Percentiles rank a stretch among this genome's conserved stretches.
Conservation (phyloP, 2,888 invertebrate species). For the Conomelus anceps region DNA sequence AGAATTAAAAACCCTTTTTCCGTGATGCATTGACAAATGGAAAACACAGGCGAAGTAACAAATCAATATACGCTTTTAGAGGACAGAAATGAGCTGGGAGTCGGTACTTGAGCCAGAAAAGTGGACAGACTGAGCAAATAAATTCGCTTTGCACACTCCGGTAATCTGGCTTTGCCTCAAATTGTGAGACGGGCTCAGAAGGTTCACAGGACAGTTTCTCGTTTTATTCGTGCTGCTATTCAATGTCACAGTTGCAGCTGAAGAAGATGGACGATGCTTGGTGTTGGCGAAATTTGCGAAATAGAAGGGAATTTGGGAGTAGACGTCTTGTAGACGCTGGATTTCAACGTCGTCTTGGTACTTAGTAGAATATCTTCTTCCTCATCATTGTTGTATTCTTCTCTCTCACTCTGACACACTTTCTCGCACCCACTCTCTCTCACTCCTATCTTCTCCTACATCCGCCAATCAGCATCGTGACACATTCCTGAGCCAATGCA, state of each 20-base stretch:
- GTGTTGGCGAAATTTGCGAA: not conserved
- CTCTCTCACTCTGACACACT: too few species aligned
- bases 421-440: not conserved
- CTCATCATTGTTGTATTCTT: not conserved
- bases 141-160: not conserved
- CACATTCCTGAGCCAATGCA: not conserved
- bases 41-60: not conserved
- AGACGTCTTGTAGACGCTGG: not conserved
- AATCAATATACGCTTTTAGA: not conserved
- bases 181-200: not conserved
- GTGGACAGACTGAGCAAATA: not conserved
- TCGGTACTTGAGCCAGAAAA: not conserved
- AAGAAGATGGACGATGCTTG: not conserved
- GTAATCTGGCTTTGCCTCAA: not conserved
- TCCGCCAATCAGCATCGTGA: not conserved
- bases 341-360: not conserved
- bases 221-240: not conserved
- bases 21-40: not conserved
- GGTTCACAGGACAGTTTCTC: not conserved
- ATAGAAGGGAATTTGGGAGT: not conserved
- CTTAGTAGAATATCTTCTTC: not conserved
- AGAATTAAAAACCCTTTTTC: not conserved
- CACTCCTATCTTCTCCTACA: too few species aligned
- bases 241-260: not conserved
- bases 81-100: not conserved